These are phyloP conservation scores for Hemichromis elongatus DNA, from an alignment of 2,113 vertebrate species.

Conservation along the genomic window DNA sequence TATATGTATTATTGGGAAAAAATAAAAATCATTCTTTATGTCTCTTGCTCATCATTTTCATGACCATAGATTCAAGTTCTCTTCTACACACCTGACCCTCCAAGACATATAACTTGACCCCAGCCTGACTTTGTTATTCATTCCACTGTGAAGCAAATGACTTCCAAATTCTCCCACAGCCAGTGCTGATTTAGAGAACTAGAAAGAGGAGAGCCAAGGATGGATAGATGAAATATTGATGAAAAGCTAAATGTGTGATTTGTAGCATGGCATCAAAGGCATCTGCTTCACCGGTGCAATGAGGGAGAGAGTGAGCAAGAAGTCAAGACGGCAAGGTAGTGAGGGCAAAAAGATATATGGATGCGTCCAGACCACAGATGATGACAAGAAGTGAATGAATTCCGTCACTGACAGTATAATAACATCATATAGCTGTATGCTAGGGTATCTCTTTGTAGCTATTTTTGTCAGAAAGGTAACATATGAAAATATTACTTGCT, in stretches of 20 bases:
- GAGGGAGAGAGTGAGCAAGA: neutral
- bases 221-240: constrained; percentile 75
- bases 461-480: neutral
- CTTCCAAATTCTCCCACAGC: constrained; percentile 29
- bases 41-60: neutral
- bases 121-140: neutral
- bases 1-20: too few relatives aligned
- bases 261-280: constrained; percentile 64
- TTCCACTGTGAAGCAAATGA: constrained; percentile 1
- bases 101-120: neutral
- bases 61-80: neutral
- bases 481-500: neutral
- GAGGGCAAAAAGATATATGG: neutral
- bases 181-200: constrained; percentile 53
- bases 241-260: constrained; percentile 75
- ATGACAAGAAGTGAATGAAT: neutral
- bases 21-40: neutral
- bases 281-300: constrained; percentile 37
- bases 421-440: neutral
- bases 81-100: neutral
- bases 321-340: neutral
- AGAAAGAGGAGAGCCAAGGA: constrained; percentile 26
- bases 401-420: neutral
- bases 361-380: neutral
- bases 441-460: neutral